phyloP scores from a whole-genome alignment of 2,113 vertebrate genomes.

The Pelecanus crispus region DNA sequence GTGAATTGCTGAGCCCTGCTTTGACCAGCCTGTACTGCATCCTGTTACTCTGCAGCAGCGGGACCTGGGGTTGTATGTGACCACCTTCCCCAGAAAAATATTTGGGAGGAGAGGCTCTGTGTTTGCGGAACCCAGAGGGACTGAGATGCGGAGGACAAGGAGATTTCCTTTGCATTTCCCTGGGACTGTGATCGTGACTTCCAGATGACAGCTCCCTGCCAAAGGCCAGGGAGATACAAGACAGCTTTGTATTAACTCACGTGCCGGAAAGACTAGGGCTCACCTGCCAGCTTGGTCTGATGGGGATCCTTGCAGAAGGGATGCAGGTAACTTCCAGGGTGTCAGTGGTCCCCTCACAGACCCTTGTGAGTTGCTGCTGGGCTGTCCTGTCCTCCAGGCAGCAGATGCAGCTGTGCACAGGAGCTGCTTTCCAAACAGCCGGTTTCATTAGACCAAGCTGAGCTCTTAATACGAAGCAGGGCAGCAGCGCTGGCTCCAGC shows the following conservation, averaged over 20 bases:
- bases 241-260: background rate
- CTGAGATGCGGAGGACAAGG: background rate
- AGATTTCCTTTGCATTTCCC: background rate
- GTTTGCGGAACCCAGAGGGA: background rate
- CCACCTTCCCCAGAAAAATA: background rate
- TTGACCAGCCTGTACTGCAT: background rate
- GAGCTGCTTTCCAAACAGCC: background rate
- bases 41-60: background rate
- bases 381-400: background rate
- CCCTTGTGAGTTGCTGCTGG: background rate
- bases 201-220: background rate
- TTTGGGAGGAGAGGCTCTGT: background rate
- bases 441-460: background rate
- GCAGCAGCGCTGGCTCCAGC: background rate
- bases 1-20: background rate
- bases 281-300: background rate
- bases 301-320: background rate
- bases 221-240: background rate
- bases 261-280: accelerated
- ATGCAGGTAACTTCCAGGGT: background rate
- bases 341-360: background rate
- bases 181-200: background rate
- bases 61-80: background rate
- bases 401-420: background rate
- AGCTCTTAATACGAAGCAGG: background rate